Base-by-base conservation (phyloP, 2,888 invertebrate species). In the Rotaria magnacalcarata region DNA sequence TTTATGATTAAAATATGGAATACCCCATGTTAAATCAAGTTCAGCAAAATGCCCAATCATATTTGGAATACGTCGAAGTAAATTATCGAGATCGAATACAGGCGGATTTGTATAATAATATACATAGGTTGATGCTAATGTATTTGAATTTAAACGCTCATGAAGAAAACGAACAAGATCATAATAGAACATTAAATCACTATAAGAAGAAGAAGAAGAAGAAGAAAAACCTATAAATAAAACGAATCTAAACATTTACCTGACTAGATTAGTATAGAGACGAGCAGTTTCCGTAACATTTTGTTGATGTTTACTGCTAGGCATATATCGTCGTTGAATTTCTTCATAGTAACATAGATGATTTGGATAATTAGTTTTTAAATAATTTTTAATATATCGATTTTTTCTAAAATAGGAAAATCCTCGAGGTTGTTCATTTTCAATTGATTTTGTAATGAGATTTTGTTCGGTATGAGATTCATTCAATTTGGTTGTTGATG, bases 31-130 rank as follows among this genome's bases (percentile, higher is more conserved):
- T 56, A 86, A 85, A 52, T 86, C 86, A 19, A 86, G 67, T 84
- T 86, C 86, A 58, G 85, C 85, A 67, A 86, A 86, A 86, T 86
- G 86, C 24, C 80, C 80, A 47, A 80, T 47, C 47, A 80, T 8
- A 80, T 80, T 10, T 47, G 80, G 80, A 80, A 43, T 47, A 47
- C 80, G 43, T 14, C 80, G 43, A 43, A 80, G 47, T 8, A 47
- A 21, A 80, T 43, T 43, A 47, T 80, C 80, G n/a, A 43, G 47
- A 80, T 80, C 80, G n/a, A 80, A 80, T 80, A 80, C 47, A 43
- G 80, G 80, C n/a, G 80, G 80, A 80, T 80, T 47, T 21, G 80
- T 80, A n/a, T 80, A 34, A 47, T 80, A 80, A 47, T 80, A 80
- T 24, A 47, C 80, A 47, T 80, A 80, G 1, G 80, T 80, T n/a